Percentiles rank a stretch among this genome's conserved stretches.
Evolutionary conservation across 1,140 invertebrate genomes (phyloP).

Genomic region (Saccostrea glomerata): DNA sequence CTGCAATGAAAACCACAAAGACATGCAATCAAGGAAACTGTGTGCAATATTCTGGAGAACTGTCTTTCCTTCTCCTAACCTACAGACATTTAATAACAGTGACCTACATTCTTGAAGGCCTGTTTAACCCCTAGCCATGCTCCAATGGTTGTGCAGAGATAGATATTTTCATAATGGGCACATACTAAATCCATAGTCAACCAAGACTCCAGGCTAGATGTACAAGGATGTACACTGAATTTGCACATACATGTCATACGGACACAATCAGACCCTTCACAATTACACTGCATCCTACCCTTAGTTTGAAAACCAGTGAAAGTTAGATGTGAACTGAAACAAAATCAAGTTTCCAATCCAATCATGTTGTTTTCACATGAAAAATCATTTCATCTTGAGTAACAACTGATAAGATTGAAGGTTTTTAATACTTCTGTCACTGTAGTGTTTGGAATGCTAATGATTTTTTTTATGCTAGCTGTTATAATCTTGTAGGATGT

Average conservation of each 20-base stretch:
- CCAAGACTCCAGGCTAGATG: not conserved
- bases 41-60: no score
- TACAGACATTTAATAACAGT: not conserved
- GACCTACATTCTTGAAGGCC: not conserved
- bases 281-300: not conserved
- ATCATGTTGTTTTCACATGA: not conserved
- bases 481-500: not conserved
- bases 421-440: not conserved
- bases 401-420: not conserved
- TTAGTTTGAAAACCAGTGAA: not conserved
- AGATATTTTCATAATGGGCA: not conserved
- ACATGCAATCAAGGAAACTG: no score
- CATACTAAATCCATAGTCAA: not conserved
- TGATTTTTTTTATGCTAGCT: not conserved
- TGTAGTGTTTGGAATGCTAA: not conserved
- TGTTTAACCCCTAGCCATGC: conserved; percentile 3
- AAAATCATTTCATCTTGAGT: not conserved
- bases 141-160: not conserved
- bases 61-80: not conserved
- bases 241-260: not conserved
- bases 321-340: not conserved
- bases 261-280: not conserved
- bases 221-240: not conserved
- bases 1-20: no score
- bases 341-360: not conserved